Evolutionary conservation across 2,113 vertebrate genomes (phyloP).

Genomic region (Hystrix brachyura): DNA sequence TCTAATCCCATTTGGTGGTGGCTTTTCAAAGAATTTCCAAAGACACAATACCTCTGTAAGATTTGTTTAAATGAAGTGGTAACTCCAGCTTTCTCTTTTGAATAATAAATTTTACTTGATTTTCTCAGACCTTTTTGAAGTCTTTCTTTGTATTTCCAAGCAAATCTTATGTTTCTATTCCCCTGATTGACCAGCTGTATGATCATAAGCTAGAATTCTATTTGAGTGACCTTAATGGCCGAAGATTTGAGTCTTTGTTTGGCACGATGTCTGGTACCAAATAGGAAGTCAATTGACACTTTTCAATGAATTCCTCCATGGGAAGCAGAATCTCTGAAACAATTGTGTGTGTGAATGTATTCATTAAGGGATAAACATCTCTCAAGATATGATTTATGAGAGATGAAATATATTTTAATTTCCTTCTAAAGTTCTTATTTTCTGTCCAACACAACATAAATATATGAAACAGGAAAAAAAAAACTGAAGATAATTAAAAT

Average conservation of each 20-base stretch:
- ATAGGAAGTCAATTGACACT: background rate
- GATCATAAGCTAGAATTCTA: background rate
- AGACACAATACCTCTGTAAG: background rate
- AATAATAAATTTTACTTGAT: background rate
- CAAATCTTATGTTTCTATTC: background rate
- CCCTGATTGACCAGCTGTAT: background rate
- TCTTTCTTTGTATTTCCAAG: background rate
- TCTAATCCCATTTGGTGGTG: background rate
- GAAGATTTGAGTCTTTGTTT: background rate
- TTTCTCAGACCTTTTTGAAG: background rate
- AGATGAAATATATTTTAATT: constrained; percentile 9
- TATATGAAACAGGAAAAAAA: background rate
- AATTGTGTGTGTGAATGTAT: background rate
- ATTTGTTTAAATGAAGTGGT: background rate
- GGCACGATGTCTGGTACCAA: background rate
- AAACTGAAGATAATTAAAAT: background rate
- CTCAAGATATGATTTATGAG: background rate
- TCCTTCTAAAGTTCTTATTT: background rate
- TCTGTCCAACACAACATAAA: background rate
- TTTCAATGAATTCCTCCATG: background rate
- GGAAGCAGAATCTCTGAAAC: background rate
- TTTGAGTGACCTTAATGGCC: background rate
- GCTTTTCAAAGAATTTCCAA: background rate
- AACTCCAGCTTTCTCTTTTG: background rate
- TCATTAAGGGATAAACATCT: background rate